Conservation (phyloP, 2,888 invertebrate genomes). For the Zaprionus bogoriensis region DNA sequence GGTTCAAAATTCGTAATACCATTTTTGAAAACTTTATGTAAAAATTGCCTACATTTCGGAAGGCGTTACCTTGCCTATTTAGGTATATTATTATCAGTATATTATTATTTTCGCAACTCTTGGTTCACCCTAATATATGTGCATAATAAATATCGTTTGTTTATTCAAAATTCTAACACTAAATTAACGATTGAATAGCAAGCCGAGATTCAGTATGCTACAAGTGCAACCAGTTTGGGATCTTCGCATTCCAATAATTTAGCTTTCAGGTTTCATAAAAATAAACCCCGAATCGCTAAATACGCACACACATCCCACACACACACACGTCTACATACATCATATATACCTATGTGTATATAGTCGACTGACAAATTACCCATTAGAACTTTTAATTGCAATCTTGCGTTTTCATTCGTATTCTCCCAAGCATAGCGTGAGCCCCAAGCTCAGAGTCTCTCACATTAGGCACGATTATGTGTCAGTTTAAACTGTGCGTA, state of each 20-base stretch:
- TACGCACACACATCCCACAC: not conserved
- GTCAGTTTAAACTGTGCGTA: constrained; percentile 23
- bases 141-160: not conserved
- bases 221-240: constrained; percentile 48
- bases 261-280: constrained; percentile 43
- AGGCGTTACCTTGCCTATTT: too few species aligned
- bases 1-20: too few species aligned
- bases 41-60: too few species aligned
- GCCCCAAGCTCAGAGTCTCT: too few species aligned
- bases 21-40: too few species aligned
- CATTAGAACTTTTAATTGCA: constrained; percentile 51
- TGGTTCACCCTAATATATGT: not conserved
- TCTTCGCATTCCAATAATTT: constrained; percentile 29
- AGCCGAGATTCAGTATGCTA: constrained; percentile 1
- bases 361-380: constrained; percentile 14
- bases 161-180: constrained; percentile 2
- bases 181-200: not conserved
- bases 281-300: constrained; percentile 19
- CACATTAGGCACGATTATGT: constrained; percentile 14
- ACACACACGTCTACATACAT: not conserved
- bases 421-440: constrained; percentile 17
- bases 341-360: constrained; percentile 1
- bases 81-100: too few species aligned
- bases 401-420: constrained; percentile 14
- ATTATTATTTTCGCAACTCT: too few species aligned